Evolutionary conservation across 2,888 invertebrate species (phyloP).

Genomic region (Hipparchia sbordonii): DNA sequence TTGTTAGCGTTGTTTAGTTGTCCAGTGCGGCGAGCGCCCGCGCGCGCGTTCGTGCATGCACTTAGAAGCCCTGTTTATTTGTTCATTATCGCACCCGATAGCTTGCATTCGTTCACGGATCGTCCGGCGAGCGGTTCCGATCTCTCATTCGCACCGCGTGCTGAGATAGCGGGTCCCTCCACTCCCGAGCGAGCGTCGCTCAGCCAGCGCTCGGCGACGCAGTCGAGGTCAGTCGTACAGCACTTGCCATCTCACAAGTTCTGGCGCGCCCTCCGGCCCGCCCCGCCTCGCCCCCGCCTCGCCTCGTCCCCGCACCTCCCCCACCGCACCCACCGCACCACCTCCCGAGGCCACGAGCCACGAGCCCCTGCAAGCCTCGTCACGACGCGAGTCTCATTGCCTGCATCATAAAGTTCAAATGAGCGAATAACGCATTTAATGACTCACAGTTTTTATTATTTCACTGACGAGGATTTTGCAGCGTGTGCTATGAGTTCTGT

Average conservation of each 20-base stretch:
- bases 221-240: slow-evolving; percentile 79
- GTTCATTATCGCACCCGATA: slow-evolving; percentile 80
- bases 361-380: slow-evolving; percentile 10
- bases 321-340: slow-evolving; percentile 37
- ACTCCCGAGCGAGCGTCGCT: slow-evolving; percentile 69
- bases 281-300: slow-evolving; percentile 40
- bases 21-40: slow-evolving; percentile 80
- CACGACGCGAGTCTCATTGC: background rate
- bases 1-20: slow-evolving; percentile 82
- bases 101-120: slow-evolving; percentile 78
- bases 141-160: slow-evolving; percentile 69
- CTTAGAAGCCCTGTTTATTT: slow-evolving; percentile 81
- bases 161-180: slow-evolving; percentile 60
- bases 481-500: slow-evolving; percentile 9
- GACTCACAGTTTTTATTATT: background rate
- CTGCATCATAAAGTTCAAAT: slow-evolving; percentile 5
- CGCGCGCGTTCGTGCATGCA: slow-evolving; percentile 80
- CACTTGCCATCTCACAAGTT: slow-evolving; percentile 83
- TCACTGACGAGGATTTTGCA: slow-evolving; percentile 21
- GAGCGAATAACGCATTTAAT: slow-evolving; percentile 6
- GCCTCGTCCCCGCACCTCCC: slow-evolving; percentile 39
- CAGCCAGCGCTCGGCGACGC: slow-evolving; percentile 65
- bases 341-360: background rate
- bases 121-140: slow-evolving; percentile 77
- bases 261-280: slow-evolving; percentile 61